Evolutionary conservation across 92 coral and sea anemone genomes (phyloP), one percentile per base, ranked within the genome.

Genomic region (Porites evermanni): DNA sequence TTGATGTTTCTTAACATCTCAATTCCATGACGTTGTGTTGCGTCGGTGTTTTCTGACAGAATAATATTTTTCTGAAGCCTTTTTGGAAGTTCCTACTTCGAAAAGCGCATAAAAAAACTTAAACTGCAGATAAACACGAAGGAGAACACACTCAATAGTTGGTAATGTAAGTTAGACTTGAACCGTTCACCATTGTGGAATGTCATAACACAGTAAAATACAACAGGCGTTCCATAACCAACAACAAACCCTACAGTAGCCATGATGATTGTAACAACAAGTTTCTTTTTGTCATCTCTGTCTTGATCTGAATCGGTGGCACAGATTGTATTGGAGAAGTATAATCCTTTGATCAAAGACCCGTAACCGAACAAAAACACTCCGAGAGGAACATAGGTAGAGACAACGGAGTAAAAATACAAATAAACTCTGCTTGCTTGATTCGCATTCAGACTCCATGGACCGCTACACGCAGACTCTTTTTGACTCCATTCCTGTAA

Each of bases 241-340:
- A 44, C 2, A 4, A 72, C 21, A 38, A 72, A 72, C 5, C 76
- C 76, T 1, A 23, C 14, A 8, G 76, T 72, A 16, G 76, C 76
- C 24, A 74, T 17, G 12, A 74, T 74, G 12, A 74, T 51, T 53
- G 78, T 74, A 1, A 74, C 54, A 10, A 74, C 63, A 20, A 74
- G 78, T 74, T 74, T 74, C 50, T 74, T 74, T 53, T 74, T 74
- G 12, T 74, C 78, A 2, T 44, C 19, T 53, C 64, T 74, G n/a
- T 74, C 78, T 53, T 74, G 47, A 7, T 74, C 38, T 0, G 38
- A 19, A 13, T 74, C n/a, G 19, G 72, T 7, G 16, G 78, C 5
- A 23, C 64, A 53, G 8, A 74, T 74, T 6, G 64, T 19, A 18
- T 74, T 74, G 64, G 14, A 3, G 9, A 74, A 74, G 64, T 74